Percentiles rank a stretch among this genome's conserved stretches.
Evolutionary conservation across 2,113 vertebrate species (phyloP).

Genomic region (Microcebus murinus): DNA sequence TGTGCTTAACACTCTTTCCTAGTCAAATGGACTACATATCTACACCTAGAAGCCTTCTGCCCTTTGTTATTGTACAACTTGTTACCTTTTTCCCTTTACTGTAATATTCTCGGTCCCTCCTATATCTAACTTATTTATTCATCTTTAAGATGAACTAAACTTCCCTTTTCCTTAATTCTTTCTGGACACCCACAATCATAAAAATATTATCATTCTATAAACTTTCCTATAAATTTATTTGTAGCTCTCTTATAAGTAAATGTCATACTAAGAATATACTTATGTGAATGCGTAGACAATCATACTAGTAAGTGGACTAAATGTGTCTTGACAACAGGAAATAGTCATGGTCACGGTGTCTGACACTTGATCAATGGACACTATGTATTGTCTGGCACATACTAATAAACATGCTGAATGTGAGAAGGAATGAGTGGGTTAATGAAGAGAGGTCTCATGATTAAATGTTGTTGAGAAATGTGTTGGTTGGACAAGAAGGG

Average conservation of each 20-base stretch:
- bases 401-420: neutral
- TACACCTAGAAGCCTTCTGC: neutral
- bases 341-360: too few species aligned
- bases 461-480: neutral
- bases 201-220: neutral
- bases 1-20: neutral
- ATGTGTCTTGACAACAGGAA: neutral
- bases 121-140: neutral
- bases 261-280: too few species aligned
- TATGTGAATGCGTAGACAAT: neutral
- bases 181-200: neutral
- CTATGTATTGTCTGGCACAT: accelerated
- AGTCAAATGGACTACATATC: neutral
- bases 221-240: neutral
- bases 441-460: neutral
- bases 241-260: neutral
- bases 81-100: neutral
- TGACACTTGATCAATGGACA: neutral
- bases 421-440: neutral
- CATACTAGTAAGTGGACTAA: neutral
- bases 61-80: neutral
- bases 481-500: neutral
- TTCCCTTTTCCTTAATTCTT: neutral
- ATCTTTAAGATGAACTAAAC: neutral
- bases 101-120: neutral